These are phyloP conservation scores for Odontamblyopus rebecca DNA, from an alignment of 2,797 vertebrate species.

Conservation along the genomic window DNA sequence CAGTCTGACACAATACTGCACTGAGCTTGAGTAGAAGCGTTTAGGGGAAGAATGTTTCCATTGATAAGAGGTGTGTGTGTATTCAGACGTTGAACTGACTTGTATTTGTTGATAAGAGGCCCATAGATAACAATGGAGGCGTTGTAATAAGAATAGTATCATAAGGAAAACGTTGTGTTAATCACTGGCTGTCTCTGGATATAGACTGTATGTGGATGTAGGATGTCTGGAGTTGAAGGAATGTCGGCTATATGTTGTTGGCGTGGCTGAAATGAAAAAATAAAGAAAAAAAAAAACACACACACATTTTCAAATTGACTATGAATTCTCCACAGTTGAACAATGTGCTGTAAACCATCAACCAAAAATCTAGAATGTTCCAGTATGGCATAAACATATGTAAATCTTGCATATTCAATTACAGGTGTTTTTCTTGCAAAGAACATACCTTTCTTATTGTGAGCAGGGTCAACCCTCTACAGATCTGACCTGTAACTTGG, in stretches of 20 bases:
- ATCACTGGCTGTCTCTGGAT: conserved; percentile 13
- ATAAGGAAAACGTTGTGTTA: conserved; percentile 32
- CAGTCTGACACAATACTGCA: conserved; percentile 10
- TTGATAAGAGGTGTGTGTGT: conserved; percentile 64
- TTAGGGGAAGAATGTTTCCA: conserved; percentile 62
- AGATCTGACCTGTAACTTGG: too few species aligned
- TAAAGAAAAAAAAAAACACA: neutral
- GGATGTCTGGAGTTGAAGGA: conserved; percentile 15
- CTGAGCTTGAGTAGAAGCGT: conserved; percentile 5
- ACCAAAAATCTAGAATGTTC: too few species aligned
- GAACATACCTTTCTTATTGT: too few species aligned
- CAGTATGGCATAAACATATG: too few species aligned
- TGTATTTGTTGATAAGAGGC: conserved; percentile 52
- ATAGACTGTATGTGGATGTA: conserved; percentile 10
- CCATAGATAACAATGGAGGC: conserved; percentile 41
- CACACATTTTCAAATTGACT: too few species aligned
- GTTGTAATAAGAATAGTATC: conserved; percentile 34
- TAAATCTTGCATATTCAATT: too few species aligned
- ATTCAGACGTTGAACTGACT: conserved; percentile 54
- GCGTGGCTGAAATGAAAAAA: neutral
- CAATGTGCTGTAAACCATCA: too few species aligned
- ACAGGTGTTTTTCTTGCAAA: too few species aligned
- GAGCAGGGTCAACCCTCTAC: too few species aligned
- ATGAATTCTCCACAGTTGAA: too few species aligned
- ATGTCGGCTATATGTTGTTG: neutral